Evolutionary conservation across 1,140 invertebrate genomes (phyloP).

Genomic region (Heliothis subflexa): DNA sequence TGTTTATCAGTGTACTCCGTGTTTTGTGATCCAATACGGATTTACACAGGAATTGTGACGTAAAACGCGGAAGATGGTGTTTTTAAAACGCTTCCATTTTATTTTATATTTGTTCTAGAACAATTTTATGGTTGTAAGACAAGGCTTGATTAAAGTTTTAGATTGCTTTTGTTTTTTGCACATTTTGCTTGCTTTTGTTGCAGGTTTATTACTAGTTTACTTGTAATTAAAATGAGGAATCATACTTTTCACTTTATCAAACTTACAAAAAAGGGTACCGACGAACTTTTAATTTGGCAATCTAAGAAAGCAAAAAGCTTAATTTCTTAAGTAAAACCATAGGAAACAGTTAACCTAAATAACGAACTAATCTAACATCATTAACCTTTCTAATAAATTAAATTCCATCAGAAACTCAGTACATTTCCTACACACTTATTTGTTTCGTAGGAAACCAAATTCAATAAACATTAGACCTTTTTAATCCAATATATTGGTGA

Average conservation of each 20-base stretch:
- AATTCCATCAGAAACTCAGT: background rate
- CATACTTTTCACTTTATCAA: too few species aligned
- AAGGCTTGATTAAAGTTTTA: background rate
- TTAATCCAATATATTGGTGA: background rate
- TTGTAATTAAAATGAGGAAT: too few species aligned
- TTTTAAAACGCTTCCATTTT: background rate
- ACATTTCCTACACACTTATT: background rate
- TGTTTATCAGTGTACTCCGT: background rate
- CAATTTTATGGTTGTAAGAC: background rate
- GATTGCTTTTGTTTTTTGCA: too few species aligned
- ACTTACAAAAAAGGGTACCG: too few species aligned
- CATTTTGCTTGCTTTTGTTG: too few species aligned
- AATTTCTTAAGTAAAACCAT: too few species aligned
- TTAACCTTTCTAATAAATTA: background rate
- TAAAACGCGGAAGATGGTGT: background rate
- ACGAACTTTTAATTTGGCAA: too few species aligned
- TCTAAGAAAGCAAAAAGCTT: too few species aligned
- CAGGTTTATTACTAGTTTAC: too few species aligned
- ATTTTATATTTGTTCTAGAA: background rate
- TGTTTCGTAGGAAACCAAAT: slow-evolving; percentile 1
- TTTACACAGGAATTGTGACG: background rate
- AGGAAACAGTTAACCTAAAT: background rate
- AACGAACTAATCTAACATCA: background rate
- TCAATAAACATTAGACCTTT: slow-evolving; percentile 1
- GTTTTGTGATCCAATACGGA: background rate